phyloP scores from a whole-genome alignment of 2,797 vertebrate genomes.

The Danio choprae region DNA sequence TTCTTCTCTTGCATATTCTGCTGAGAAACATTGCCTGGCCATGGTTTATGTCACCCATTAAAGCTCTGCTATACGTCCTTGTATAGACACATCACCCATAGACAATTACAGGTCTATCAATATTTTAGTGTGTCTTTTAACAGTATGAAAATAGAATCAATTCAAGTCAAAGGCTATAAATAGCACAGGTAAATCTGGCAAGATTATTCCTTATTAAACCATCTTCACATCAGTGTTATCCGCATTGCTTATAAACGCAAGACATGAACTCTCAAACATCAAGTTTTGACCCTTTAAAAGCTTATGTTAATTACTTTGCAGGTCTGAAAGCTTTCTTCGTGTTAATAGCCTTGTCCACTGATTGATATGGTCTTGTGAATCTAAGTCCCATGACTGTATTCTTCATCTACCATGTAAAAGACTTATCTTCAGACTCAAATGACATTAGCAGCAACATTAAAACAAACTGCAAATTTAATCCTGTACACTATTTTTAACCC shows the following conservation, averaged over 20 bases:
- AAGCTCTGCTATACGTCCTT: neutral
- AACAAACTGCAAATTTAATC: constrained; percentile 19
- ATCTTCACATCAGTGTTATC: constrained; percentile 8
- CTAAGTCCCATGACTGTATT: constrained; percentile 37
- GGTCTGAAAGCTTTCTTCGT: constrained; percentile 49
- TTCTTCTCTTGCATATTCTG: neutral
- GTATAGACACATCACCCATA: neutral
- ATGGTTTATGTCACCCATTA: neutral
- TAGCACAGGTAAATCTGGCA: constrained; percentile 12
- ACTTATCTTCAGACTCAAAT: constrained; percentile 2
- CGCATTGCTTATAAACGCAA: neutral
- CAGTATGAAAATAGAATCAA: constrained; percentile 12
- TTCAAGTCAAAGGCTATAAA: constrained; percentile 41
- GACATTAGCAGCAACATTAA: neutral
- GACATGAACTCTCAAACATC: constrained; percentile 12
- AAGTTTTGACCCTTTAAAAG: constrained; percentile 51
- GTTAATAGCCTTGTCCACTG: constrained; percentile 51
- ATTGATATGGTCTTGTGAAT: constrained; percentile 50
- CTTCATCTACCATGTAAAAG: constrained; percentile 27
- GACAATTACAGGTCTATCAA: constrained; percentile 33
- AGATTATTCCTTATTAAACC: constrained; percentile 22
- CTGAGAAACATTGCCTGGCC: neutral
- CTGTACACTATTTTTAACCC: neutral
- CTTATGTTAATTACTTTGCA: constrained; percentile 39
- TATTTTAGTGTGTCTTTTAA: constrained; percentile 26